phyloP scores from a whole-genome alignment of 2,888 invertebrate species.

The Caenorhabditis macrosperma region DNA sequence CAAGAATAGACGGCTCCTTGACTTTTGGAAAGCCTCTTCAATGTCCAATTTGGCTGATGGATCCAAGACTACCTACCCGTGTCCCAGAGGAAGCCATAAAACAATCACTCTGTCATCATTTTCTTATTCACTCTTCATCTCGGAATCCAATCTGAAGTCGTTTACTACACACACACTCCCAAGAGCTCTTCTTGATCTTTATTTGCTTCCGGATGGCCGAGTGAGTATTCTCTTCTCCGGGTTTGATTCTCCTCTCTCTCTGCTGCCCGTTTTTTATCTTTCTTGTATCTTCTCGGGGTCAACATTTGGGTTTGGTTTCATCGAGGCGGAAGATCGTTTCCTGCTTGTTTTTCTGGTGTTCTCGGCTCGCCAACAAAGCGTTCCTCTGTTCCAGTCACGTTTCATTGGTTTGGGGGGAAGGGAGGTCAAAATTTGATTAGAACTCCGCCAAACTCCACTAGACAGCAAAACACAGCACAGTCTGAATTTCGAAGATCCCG shows the following conservation, averaged over 20 bases:
- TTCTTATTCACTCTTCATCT: slow-evolving; percentile 10
- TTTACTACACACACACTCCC: slow-evolving; percentile 39
- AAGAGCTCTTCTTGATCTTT: slow-evolving; percentile 52
- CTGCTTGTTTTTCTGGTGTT: slow-evolving; percentile 8
- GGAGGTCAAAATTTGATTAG: no score
- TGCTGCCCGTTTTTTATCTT: slow-evolving; percentile 13
- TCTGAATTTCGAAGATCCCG: no score
- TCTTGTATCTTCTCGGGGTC: slow-evolving; percentile 35
- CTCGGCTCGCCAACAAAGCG: neutral
- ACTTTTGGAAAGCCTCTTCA: neutral
- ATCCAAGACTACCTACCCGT: slow-evolving; percentile 27
- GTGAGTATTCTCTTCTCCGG: slow-evolving; percentile 30
- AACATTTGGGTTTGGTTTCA: neutral
- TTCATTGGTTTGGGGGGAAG: neutral
- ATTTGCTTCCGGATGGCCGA: slow-evolving; percentile 60
- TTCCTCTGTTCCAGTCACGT: slow-evolving; percentile 4
- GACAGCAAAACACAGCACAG: neutral
- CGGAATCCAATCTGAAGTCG: slow-evolving; percentile 37
- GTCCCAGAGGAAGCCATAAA: slow-evolving; percentile 45
- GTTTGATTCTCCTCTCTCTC: slow-evolving; percentile 23
- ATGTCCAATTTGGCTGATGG: slow-evolving; percentile 41
- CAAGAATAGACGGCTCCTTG: neutral
- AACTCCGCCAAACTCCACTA: no score
- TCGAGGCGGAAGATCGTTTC: neutral
- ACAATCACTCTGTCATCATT: slow-evolving; percentile 26